Percentiles rank a stretch among this genome's conserved stretches.
phyloP scores from a whole-genome alignment of 2,797 vertebrate genomes.

The Mormyrops attenuatus region DNA sequence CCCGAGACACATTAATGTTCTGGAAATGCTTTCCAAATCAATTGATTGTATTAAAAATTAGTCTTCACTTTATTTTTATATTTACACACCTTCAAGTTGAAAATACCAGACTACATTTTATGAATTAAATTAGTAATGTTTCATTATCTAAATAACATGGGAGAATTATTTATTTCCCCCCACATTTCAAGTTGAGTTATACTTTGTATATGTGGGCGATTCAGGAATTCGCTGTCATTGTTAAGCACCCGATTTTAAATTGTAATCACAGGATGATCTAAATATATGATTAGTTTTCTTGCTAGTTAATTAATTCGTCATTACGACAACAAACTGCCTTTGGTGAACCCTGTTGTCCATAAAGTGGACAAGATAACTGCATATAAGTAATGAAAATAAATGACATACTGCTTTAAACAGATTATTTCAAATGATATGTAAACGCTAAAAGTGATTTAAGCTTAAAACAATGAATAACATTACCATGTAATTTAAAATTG shows the following conservation, averaged over 20 bases:
- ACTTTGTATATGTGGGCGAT: neutral
- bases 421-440: constrained; percentile 15
- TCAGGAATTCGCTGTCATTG: neutral
- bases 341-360: neutral
- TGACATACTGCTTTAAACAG: constrained; percentile 15
- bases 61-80: neutral
- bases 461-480: constrained; percentile 21
- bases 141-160: constrained; percentile 18
- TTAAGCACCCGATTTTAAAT: neutral
- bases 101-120: neutral
- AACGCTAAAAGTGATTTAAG: neutral
- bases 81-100: neutral
- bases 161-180: neutral
- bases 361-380: constrained; percentile 15
- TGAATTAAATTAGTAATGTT: constrained; percentile 12
- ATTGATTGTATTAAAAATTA: neutral
- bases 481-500: constrained; percentile 11
- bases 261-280: neutral
- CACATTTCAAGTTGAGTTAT: neutral
- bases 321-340: neutral
- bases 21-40: neutral
- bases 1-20: neutral
- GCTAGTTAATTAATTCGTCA: constrained; percentile 5
- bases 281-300: neutral
- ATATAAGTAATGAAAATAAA: constrained; percentile 12